phyloP scores from a whole-genome alignment of 2,888 invertebrate genomes.

The Megastigmus dorsalis region DNA sequence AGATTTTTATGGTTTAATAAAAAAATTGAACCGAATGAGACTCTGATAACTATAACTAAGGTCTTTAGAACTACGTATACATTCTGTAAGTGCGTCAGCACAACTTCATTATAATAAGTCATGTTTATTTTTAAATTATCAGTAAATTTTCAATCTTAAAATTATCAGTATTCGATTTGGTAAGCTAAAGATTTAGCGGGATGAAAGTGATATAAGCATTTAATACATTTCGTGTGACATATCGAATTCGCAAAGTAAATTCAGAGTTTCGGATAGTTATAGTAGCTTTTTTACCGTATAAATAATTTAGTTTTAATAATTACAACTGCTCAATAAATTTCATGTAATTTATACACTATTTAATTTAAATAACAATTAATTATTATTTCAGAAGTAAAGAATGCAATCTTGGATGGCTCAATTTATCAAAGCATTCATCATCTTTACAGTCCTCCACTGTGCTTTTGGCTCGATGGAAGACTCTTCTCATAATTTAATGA shows the following conservation, averaged over 20 bases:
- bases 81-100: too few species aligned
- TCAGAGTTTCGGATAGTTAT: background rate
- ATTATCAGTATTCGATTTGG: too few species aligned
- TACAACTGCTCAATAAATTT: background rate
- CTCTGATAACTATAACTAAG: too few species aligned
- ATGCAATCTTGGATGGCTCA: conserved; percentile 34
- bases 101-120: too few species aligned
- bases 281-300: background rate
- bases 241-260: background rate
- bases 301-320: background rate
- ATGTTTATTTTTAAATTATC: too few species aligned
- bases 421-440: conserved; percentile 29
- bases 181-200: too few species aligned
- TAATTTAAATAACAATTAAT: background rate
- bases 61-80: too few species aligned
- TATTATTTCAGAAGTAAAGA: conserved; percentile 43
- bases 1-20: too few species aligned
- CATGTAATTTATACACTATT: background rate
- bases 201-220: too few species aligned
- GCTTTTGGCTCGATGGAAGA: conserved; percentile 46
- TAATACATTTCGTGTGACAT: too few species aligned
- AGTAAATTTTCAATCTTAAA: too few species aligned
- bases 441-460: conserved; percentile 34
- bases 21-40: too few species aligned
- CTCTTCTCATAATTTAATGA: conserved; percentile 14